Conservation (phyloP, 2,113 vertebrate genomes). For the Vireo altiloquus region DNA sequence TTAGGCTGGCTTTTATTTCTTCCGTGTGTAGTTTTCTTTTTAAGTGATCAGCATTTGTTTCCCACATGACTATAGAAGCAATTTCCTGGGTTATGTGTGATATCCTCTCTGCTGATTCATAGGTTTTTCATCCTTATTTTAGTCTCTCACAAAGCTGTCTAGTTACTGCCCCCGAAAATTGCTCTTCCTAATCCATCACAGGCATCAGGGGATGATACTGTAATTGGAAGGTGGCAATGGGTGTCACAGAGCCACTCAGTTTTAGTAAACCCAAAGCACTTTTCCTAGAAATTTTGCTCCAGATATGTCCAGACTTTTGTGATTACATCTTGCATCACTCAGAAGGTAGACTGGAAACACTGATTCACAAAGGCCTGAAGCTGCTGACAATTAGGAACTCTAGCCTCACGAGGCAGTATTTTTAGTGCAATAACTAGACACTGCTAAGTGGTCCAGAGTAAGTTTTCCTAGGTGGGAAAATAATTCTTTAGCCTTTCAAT, state of each 20-base stretch:
- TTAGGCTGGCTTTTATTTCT: not conserved
- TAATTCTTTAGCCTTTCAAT: not conserved
- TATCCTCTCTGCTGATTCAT: not conserved
- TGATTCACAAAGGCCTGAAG: not conserved
- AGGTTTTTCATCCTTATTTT: not conserved
- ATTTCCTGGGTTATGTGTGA: not conserved
- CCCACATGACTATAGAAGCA: not conserved
- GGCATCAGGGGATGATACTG: not conserved
- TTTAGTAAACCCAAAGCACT: not conserved
- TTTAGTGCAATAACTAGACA: not conserved
- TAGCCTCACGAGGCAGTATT: not conserved
- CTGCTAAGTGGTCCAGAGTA: not conserved
- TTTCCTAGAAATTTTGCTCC: not conserved
- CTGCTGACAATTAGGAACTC: not conserved
- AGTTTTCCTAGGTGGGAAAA: not conserved
- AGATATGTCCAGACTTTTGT: not conserved
- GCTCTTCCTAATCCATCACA: not conserved
- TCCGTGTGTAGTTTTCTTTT: not conserved
- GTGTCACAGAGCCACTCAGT: not conserved
- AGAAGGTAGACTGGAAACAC: not conserved
- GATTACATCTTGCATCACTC: not conserved
- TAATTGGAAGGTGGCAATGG: not conserved
- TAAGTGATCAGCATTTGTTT: not conserved
- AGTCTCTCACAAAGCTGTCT: not conserved
- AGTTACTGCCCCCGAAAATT: not conserved